phyloP scores from a whole-genome alignment of 2,888 invertebrate genomes.

The Oasisia sp. region DNA sequence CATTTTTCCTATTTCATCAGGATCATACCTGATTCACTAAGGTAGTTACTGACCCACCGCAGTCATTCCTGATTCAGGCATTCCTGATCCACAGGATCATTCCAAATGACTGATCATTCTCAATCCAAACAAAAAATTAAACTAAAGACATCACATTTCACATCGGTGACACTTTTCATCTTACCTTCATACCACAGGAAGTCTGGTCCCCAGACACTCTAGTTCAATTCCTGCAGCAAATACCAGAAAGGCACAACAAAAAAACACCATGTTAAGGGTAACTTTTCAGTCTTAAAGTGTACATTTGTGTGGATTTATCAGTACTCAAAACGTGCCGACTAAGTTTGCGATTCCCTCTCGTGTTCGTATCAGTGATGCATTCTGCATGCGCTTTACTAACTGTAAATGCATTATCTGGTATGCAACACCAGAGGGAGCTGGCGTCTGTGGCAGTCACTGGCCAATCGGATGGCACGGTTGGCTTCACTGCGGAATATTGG shows the following conservation, averaged over 20 bases:
- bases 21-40: no score
- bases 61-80: no score
- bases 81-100: no score
- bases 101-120: background rate
- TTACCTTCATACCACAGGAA: background rate
- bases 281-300: background rate
- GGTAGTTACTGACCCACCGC: no score
- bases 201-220: background rate
- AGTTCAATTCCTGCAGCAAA: background rate
- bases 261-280: background rate
- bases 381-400: conserved; percentile 73
- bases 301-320: background rate
- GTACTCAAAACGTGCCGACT: background rate
- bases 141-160: background rate
- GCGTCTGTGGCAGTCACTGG: background rate
- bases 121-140: background rate
- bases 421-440: conserved; percentile 72
- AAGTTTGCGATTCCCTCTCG: background rate
- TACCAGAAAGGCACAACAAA: background rate
- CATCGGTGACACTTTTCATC: background rate
- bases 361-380: conserved; percentile 77
- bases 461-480: conserved; percentile 5
- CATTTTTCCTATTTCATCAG: no score
- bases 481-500: background rate
- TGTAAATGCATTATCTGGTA: conserved; percentile 99